Conservation (phyloP, 1,140 invertebrate genomes). For the Chionoecetes opilio region DNA sequence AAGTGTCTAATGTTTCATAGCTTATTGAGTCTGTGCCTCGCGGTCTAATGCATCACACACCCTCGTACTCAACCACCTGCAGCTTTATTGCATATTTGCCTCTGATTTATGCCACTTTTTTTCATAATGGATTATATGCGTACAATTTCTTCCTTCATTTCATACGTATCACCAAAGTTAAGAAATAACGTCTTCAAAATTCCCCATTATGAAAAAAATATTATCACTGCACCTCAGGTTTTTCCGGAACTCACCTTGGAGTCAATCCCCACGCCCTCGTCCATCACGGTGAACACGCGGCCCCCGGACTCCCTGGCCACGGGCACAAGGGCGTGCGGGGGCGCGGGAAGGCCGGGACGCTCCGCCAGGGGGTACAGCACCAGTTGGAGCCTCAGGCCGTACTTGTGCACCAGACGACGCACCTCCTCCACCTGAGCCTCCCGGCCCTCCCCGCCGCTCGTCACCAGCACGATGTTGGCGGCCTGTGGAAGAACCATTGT, state of each 20-base stretch:
- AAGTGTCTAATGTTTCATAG: neutral
- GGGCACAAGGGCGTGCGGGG: slow-evolving; percentile 83
- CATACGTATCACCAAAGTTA: neutral
- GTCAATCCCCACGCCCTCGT: slow-evolving; percentile 85
- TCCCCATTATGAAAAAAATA: neutral
- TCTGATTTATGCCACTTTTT: neutral
- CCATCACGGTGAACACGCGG: slow-evolving; percentile 85
- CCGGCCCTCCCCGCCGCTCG: slow-evolving; percentile 63
- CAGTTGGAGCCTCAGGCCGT: slow-evolving; percentile 53
- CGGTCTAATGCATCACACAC: neutral
- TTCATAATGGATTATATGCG: neutral
- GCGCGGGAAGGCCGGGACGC: slow-evolving; percentile 72
- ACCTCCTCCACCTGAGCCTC: slow-evolving; percentile 52
- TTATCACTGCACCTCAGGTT: neutral
- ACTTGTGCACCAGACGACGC: slow-evolving; percentile 5
- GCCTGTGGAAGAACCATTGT: neutral
- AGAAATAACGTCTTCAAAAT: neutral
- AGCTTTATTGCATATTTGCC: neutral
- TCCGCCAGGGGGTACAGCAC: slow-evolving; percentile 77
- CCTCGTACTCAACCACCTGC: neutral
- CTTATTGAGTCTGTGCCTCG: neutral
- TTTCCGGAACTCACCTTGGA: slow-evolving; percentile 82
- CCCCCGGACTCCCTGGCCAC: slow-evolving; percentile 84
- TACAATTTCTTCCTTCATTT: slow-evolving; percentile 7
- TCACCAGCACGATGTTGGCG: slow-evolving; percentile 65